Evolutionary conservation across 2,888 invertebrate genomes (phyloP).

Genomic region (Eumerus sabulonum): DNA sequence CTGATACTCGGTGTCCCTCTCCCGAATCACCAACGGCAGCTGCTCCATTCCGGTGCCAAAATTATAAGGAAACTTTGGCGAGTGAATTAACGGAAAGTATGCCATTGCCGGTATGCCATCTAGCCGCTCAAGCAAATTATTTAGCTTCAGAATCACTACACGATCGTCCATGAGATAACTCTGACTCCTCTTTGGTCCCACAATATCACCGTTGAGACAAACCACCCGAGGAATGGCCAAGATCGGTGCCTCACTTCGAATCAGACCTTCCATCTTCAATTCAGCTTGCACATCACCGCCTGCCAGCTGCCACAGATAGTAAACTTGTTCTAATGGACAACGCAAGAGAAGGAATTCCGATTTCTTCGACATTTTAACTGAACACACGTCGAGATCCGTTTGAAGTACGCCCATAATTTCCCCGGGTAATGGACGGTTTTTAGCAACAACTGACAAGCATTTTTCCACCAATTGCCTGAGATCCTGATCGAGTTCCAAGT

Average conservation of each 20-base stretch:
- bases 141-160: conserved; percentile 85
- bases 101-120: conserved; percentile 87
- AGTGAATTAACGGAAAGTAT: conserved; percentile 89
- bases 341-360: conserved; percentile 78
- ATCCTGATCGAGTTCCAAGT: conserved; percentile 71
- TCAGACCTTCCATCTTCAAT: conserved; percentile 93
- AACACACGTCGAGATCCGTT: conserved; percentile 75
- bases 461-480: conserved; percentile 82
- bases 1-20: conserved; percentile 98
- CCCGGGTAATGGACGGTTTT: conserved; percentile 81
- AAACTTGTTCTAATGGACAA: conserved; percentile 88
- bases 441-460: conserved; percentile 85
- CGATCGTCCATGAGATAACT: conserved; percentile 86
- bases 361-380: conserved; percentile 73
- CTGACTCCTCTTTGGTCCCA: conserved; percentile 88
- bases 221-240: conserved; percentile 90
- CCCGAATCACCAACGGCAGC: conserved; percentile 94
- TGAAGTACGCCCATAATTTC: conserved; percentile 81
- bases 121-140: conserved; percentile 86
- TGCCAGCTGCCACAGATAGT: conserved; percentile 96
- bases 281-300: conserved; percentile 96
- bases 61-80: conserved; percentile 74
- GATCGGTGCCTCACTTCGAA: conserved; percentile 91
- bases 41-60: conserved; percentile 82
- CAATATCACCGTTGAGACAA: conserved; percentile 89